phyloP scores from a whole-genome alignment of 1,140 invertebrate species.

The Drosophila subpulchrella region DNA sequence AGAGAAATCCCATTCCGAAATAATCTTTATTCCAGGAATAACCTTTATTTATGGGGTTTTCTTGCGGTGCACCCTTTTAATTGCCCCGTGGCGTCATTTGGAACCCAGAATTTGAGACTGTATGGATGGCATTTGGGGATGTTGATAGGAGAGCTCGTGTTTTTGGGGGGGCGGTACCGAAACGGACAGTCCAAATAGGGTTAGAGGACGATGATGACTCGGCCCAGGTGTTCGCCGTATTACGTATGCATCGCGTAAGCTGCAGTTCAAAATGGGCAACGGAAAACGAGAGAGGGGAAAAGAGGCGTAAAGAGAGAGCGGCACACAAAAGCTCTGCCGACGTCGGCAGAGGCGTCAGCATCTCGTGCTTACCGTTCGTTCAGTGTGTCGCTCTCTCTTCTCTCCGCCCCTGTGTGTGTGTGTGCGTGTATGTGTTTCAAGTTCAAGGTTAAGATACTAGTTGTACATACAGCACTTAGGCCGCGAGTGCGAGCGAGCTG shows the following conservation, averaged over 20 bases:
- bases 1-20: neutral
- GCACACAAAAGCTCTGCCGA: conserved; percentile 22
- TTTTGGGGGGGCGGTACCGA: neutral
- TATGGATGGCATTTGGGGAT: conserved; percentile 24
- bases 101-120: neutral
- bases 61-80: conserved; percentile 27
- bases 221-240: conserved; percentile 49
- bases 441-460: conserved; percentile 84
- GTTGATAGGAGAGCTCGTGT: conserved; percentile 1
- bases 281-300: conserved; percentile 1
- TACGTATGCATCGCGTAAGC: conserved; percentile 59
- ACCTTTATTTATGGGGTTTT: neutral
- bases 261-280: conserved; percentile 43
- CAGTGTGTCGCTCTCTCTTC: conserved; percentile 73
- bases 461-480: conserved; percentile 50
- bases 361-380: conserved; percentile 45
- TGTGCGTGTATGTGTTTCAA: conserved; percentile 75
- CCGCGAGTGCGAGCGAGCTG: conserved; percentile 29
- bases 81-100: conserved; percentile 40
- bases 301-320: conserved; percentile 21
- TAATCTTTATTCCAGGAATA: neutral
- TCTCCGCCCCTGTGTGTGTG: conserved; percentile 12
- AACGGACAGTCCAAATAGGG: conserved; percentile 25
- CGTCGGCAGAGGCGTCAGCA: conserved; percentile 37
- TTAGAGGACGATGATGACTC: conserved; percentile 34